phyloP scores from a whole-genome alignment of 2,888 invertebrate species.

The Andrena dorsata region DNA sequence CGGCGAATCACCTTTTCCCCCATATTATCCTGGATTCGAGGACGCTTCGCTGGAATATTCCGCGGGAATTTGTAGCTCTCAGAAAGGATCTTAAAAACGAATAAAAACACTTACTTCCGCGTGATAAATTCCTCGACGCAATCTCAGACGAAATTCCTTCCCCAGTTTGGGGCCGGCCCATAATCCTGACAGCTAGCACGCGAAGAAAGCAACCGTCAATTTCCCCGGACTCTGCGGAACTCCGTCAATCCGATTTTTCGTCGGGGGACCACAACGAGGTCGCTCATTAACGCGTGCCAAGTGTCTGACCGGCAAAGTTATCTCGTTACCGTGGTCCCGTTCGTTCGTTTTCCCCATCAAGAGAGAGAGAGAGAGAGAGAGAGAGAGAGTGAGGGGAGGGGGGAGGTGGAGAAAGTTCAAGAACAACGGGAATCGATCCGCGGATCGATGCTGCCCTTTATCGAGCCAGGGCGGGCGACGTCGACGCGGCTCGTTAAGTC shows the following conservation, averaged over 20 bases:
- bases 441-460: slow-evolving; percentile 35
- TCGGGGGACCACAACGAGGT: slow-evolving; percentile 1
- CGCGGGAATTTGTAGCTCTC: too few relatives aligned
- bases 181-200: too few relatives aligned
- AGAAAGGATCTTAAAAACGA: too few relatives aligned
- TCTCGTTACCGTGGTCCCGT: slow-evolving; percentile 20
- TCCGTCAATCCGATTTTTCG: slow-evolving; percentile 20
- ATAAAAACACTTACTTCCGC: too few relatives aligned
- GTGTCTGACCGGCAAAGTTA: slow-evolving; percentile 21
- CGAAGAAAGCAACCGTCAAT: not conserved
- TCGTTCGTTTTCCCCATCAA: slow-evolving; percentile 1
- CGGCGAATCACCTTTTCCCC: not conserved
- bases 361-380: too few relatives aligned
- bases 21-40: not conserved
- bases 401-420: not conserved
- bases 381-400: not conserved
- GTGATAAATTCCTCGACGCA: too few relatives aligned
- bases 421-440: slow-evolving; percentile 34
- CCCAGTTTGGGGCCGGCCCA: too few relatives aligned
- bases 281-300: slow-evolving; percentile 25
- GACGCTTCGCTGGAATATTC: too few relatives aligned
- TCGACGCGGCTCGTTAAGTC: slow-evolving; percentile 58
- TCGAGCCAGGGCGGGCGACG: not conserved
- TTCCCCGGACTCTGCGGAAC: not conserved
- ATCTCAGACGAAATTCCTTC: too few relatives aligned